A percentile compares a stretch with the other conserved stretches of the same genome.
Conservation (phyloP, 35 echinoderm and acorn worm species). For the Acanthaster planci region DNA sequence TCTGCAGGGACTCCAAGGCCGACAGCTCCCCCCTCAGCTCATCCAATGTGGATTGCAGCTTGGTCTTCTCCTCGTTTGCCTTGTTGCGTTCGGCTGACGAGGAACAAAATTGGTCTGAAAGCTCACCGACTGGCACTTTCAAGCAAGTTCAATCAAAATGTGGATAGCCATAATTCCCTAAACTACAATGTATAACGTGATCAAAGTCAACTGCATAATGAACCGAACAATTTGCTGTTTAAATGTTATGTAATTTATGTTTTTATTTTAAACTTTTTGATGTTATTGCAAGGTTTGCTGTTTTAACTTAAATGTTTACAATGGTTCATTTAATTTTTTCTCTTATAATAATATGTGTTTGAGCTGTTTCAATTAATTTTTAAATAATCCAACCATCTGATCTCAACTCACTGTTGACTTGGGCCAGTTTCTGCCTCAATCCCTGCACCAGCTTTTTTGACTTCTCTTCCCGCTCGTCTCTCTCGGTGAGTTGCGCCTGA, state of each 20-base stretch:
- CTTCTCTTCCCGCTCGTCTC: conserved; percentile 76
- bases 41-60: conserved; percentile 54
- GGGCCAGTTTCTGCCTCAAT: conserved; percentile 65
- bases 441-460: conserved; percentile 58
- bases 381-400: no score
- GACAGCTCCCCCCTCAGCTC: conserved; percentile 73
- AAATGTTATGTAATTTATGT: not conserved
- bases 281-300: no score
- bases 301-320: no score
- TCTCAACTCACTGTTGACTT: conserved; percentile 45
- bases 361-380: no score
- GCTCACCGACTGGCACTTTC: not conserved
- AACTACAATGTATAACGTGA: not conserved
- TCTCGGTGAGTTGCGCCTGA: conserved; percentile 78
- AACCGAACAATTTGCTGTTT: not conserved
- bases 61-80: conserved; percentile 58
- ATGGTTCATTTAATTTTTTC: no score
- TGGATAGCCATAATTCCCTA: not conserved
- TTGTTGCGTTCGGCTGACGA: conserved; percentile 70
- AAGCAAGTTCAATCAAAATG: not conserved
- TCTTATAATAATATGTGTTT: no score
- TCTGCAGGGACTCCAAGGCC: conserved; percentile 31
- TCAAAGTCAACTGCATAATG: not conserved
- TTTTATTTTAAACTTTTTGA: no score
- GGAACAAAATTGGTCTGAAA: no score